Evolutionary conservation across 2,113 vertebrate genomes (phyloP), one percentile per base, ranked within the genome.

Genomic region (Ranitomeya imitator): DNA sequence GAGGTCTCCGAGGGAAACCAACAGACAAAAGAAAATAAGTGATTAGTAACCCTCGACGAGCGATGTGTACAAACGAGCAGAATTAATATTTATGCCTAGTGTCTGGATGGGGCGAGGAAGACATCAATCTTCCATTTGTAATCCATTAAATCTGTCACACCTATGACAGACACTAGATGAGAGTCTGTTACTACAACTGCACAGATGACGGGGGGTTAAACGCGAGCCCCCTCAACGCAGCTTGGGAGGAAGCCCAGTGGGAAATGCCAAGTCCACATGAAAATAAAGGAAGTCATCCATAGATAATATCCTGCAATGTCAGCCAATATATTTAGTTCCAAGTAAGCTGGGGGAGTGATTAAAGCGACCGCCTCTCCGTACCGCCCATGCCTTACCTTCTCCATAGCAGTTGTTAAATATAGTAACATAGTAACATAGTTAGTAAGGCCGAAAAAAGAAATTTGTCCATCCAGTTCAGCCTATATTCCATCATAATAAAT

Each of bases 11-110:
- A 71, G 82, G 82, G 63, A 65, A 84, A 71, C 55, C 45, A 71
- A 55, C 81, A 84, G 82, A 84, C 63, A 84, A 71, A 83, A 71
- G 82, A 84, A 69, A 84, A 84, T 69, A 84, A 84, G 82, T 71
- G 82, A 84, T 84, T 84, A 84, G 51, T 55, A 84, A 84, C 37
- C 82, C 45, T 69, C 82, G 23, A 23, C 65, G 51, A 51, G 55
- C n/a, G 19, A 18, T 69, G 82, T 71, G 71, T 84, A 84, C 82
- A 71, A 51, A 65, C 37, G 1, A 69, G 45, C 82, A 71, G 82
- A 84, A 84, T 84, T 84, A 84, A 84, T 71, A 84, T 84, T 84
- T 84, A 71, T 84, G 82, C 10, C 51, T n/a, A 2, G 82, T 71
- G 82, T 71, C 82, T 55, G n/a, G 45, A 71, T 55, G 63, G 16